Evolutionary conservation across 2,113 vertebrate genomes (phyloP), one percentile per base, ranked within the genome.

Genomic region (Zapus hudsonius): DNA sequence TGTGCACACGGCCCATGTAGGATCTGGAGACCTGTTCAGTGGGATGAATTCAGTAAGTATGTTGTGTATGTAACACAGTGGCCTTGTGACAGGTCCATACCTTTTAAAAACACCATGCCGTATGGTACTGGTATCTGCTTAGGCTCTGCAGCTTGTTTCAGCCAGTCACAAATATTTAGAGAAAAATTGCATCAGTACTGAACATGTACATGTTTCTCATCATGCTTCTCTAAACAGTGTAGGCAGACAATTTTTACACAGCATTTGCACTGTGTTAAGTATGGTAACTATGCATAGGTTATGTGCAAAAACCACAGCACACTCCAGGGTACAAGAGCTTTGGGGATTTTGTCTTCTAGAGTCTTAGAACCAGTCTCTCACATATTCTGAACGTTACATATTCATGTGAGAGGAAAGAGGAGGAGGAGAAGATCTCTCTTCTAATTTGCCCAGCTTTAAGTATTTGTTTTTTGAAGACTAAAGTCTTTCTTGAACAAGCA

Each of bases 1-100:
- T 23, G 99, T 99, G 63, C 99, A 99, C 95, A 99, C 99, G 1
- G 98, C 98, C 91, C 99, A 99, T 0, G 98, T 99, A n/a, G 99
- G 99, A 69, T 99, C 99, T 27, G 98, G 99, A 90, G 99, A 99
- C 90, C 96, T 99, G 0, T 99, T 99, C 97, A 99, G 98, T 82
- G 98, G 99, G 67, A 98, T 99, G 98, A 98, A 99, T 96, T 99
- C 99, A 8, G 99, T 99, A 97, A 98, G 98, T 95, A 33, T 69
- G 1, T 17, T 23, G 13, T 33, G n/a, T 57, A 3, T 7, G 2
- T 1, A 4, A 10, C 23, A 0, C 8, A 31, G 36, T 52, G 73
- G 29, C 13, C 33, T 13, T 3, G 33, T 75, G 61, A 59, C 4
- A 0, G 15, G 61, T 19, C n/a, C 2, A 15, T 19, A 23, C n/a